Evolutionary conservation across 2,797 vertebrate genomes (phyloP), one percentile per base, ranked within the genome.

Genomic region (Catharus ustulatus): DNA sequence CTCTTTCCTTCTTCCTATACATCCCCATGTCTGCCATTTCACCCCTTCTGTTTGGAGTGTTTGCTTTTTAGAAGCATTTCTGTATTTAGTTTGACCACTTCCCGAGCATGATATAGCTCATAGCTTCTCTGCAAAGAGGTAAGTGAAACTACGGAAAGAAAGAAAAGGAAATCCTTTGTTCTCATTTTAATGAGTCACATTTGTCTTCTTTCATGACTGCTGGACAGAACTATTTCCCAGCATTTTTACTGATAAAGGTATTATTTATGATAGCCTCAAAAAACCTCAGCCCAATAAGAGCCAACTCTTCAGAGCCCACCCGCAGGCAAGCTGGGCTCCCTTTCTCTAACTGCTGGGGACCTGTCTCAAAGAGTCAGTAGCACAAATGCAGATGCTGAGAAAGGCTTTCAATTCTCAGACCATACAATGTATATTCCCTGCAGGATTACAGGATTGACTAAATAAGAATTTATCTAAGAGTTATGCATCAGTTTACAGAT

Each of bases 371-470:
- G 14, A 74, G 64, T 34, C 73, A 80, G n/a, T 6, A 32, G 12
- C 16, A 29, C 7, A 13, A 55, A 67, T 16, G 24, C 32, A 64
- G 32, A 14, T 46, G 38, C 32, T 43, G 49, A 87, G 48, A 93
- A 83, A 74, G 17, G 5, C 34, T 54, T 74, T 61, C 30, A 27
- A 0, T 74, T 83, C 68, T 66, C 45, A 80, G 58, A 63, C 4
- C 18, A 20, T 1, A 0, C 0, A 0, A 21, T 2, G 0, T 19
- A 12, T 61, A 74, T 87, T 75, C 76, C 13, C 54, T 26, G n/a
- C 42, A 58, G 46, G 27, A 72, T 48, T 42, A 36, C 10, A 9
- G 26, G 58, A 57, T 6, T 67, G 58, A 49, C 46, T 36, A 64
- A 77, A 49, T 24, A 76, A 59, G 7, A 58, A 20, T 63, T 67